Base-by-base conservation (phyloP, 2,797 vertebrate species). In the Acanthurus tractus region DNA sequence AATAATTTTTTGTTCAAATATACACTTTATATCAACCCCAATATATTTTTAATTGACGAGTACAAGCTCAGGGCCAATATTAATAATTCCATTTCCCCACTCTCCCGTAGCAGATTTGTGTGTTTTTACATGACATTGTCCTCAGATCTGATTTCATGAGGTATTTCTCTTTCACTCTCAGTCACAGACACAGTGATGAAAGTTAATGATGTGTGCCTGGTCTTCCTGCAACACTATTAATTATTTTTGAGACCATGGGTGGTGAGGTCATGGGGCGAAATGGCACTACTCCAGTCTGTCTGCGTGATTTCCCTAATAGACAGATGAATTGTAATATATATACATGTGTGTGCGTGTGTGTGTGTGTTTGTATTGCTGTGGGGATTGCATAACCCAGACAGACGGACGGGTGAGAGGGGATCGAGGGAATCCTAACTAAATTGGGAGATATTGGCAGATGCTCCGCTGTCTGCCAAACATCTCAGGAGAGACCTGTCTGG, bases 381-480 rank as follows among this genome's bases (percentile, higher is more conserved):
- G 54, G 13, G 18, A 77, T 72, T 70, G 64, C 78, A 63, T 85
- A 78, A 88, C 63, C 25, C 71, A 76, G 67, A 76, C 71, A 81
- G 78, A 83, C 46, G 34, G 63, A 79, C 66, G 54, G 53, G 82
- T 75, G 67, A 84, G 65, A 48, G 85, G 82, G 38, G 70, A 57
- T 69, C 29, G 12, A 62, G 66, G 82, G 78, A 90, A 84, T 72
- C 70, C 48, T 75, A 82, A 88, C 91, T 89, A 78, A 70, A 90
- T 92, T 89, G 78, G 63, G 68, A 85, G 83, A 82, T 83, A 56
- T 86, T 89, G 79, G 78, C 85, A 92, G 91, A 91, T 91, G 93
- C 86, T 91, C 63, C 56, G 22, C 77, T 82, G 65, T 85, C 78
- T 71, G 84, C 81, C 82, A 82, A 87, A 85, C 58, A 22, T 76